These are phyloP conservation scores for Hippopotamyrus pictus DNA, from an alignment of 2,797 vertebrate genomes.

Conservation along the genomic window DNA sequence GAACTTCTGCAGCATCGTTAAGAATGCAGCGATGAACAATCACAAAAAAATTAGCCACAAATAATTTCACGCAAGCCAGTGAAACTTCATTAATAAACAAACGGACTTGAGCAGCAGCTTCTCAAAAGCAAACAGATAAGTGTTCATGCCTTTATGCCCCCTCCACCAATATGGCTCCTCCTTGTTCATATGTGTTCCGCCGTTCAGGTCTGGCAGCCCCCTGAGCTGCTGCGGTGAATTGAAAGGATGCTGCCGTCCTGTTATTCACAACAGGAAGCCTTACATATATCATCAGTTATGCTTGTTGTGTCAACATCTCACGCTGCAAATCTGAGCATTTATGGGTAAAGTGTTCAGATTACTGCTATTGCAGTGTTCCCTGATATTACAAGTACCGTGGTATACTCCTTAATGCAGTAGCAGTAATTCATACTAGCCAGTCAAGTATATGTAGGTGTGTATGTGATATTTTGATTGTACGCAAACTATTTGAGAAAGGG, in stretches of 20 bases:
- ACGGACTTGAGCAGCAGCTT: background rate
- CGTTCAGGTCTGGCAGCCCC: background rate
- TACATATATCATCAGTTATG: background rate
- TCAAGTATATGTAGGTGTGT: background rate
- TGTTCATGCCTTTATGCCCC: background rate
- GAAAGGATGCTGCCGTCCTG: background rate
- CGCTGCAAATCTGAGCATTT: background rate
- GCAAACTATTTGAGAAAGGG: background rate
- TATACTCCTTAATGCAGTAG: background rate
- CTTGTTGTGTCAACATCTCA: background rate
- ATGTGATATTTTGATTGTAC: background rate
- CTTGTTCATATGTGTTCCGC: background rate
- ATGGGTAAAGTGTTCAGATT: background rate
- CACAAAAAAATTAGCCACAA: background rate
- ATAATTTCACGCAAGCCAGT: background rate
- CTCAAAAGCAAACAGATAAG: background rate
- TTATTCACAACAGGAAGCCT: background rate
- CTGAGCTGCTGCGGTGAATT: background rate
- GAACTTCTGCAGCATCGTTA: background rate
- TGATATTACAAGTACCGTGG: background rate
- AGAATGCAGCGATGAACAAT: background rate
- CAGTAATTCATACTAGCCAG: background rate
- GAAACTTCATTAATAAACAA: background rate
- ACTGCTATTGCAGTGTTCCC: background rate
- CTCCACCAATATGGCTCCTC: background rate